These are phyloP conservation scores for Hippocampus guttulatus DNA, from an alignment of 2,113 vertebrate species.

Conservation along the genomic window DNA sequence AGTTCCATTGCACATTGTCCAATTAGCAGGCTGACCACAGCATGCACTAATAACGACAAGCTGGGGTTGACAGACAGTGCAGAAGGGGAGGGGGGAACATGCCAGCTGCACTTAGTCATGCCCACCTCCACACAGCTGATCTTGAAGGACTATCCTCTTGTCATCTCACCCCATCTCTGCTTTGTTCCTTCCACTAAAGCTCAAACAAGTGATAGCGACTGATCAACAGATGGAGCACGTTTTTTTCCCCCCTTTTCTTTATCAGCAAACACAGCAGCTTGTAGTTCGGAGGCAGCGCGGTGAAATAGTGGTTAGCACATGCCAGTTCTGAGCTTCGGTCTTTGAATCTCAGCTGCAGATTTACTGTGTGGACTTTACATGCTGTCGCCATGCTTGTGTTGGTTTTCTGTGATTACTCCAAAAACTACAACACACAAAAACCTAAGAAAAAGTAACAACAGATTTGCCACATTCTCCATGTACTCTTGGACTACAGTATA, in stretches of 20 bases:
- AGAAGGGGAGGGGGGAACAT: slow-evolving; percentile 9
- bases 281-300: too few species aligned
- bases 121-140: slow-evolving; percentile 73
- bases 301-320: too few species aligned
- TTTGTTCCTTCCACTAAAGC: slow-evolving; percentile 27
- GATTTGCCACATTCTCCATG: too few species aligned
- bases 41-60: slow-evolving; percentile 4
- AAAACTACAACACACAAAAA: too few species aligned
- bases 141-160: slow-evolving; percentile 61
- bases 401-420: too few species aligned
- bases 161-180: slow-evolving; percentile 7
- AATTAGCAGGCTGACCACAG: slow-evolving; percentile 30
- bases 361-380: too few species aligned
- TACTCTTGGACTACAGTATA: too few species aligned
- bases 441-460: too few species aligned
- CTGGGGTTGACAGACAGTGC: slow-evolving; percentile 14
- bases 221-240: slow-evolving; percentile 22
- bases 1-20: slow-evolving; percentile 15
- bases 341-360: too few species aligned
- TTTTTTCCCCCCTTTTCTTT: slow-evolving; percentile 11
- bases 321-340: too few species aligned
- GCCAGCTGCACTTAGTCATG: slow-evolving; percentile 63
- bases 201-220: slow-evolving; percentile 44
- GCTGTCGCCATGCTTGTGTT: too few species aligned
- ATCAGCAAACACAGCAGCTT: slow-evolving; percentile 14